Evolutionary conservation across 2,888 invertebrate species (phyloP), one percentile per base, ranked within the genome.

Genomic region (Agrotis segetum): DNA sequence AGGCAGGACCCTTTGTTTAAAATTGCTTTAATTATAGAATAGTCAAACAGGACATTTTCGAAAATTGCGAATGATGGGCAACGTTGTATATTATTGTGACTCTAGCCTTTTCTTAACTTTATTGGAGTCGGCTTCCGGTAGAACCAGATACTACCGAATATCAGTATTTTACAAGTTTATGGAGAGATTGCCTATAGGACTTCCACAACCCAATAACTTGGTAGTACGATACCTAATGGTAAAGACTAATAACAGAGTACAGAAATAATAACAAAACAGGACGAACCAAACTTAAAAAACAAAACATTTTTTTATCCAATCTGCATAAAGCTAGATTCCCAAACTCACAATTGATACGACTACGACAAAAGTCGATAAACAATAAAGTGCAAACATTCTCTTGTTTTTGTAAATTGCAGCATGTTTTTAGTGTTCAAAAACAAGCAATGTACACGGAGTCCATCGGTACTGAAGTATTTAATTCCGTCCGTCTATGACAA

Each of bases 351-450:
- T 53, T 40, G 14, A 19, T 44, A 59, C 49, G 19, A 71, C 52
- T 49, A 59, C 49, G n/a, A 71, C 55, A 76, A 64, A 55, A 58
- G 60, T 71, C 62, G 67, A 64, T 59, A 58, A 13, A 21, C 60
- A 24, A 56, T 59, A 71, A 74, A 72, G 56, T 6, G 40, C 53
- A 46, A 71, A 46, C 55, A 60, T 50, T 47, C 49, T 46, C 64
- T 55, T 76, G 50, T 67, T 81, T 77, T 70, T 46, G 63, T 70
- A 59, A 62, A 79, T 40, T 53, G 14, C 60, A 40, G 17, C 19
- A 58, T 66, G 56, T 68, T 77, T 24, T 58, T 74, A 74, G 67
- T 52, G 40, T 50, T 53, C 29, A 66, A 50, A 65, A 74, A 68
- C n/a, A 59, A 58, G n/a, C 5, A 29, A 24, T 17, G 34, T 55